These are phyloP conservation scores for Myzus persicae DNA, from an alignment of 1,140 invertebrate species.

Conservation along the genomic window DNA sequence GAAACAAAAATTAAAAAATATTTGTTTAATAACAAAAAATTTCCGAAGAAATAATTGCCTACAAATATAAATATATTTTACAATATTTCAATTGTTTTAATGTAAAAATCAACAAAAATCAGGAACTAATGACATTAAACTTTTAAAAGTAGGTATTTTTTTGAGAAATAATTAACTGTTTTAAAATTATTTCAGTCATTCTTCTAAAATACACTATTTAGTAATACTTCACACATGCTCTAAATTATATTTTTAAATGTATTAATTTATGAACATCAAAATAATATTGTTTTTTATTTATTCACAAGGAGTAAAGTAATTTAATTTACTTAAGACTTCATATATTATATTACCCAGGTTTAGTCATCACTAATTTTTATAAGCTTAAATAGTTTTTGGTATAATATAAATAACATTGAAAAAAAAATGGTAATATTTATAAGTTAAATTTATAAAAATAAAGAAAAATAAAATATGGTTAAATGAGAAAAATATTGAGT, in stretches of 20 bases:
- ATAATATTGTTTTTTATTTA: neutral
- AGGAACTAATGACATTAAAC: conserved; percentile 42
- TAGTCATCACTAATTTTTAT: conserved; percentile 6
- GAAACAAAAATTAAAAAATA: neutral
- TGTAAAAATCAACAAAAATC: conserved; percentile 32
- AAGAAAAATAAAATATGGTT: neutral
- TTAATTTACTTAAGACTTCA: neutral
- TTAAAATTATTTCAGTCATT: conserved; percentile 42
- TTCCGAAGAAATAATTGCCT: neutral
- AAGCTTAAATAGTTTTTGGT: neutral
- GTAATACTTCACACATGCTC: neutral
- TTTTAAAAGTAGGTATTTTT: conserved; percentile 27
- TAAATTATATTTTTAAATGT: neutral
- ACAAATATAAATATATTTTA: neutral
- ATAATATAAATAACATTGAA: neutral
- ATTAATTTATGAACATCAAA: neutral
- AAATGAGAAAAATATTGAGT: neutral
- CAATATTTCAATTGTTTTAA: conserved; percentile 11
- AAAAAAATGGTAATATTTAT: neutral
- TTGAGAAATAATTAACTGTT: neutral
- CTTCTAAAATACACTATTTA: conserved; percentile 28
- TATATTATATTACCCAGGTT: neutral
- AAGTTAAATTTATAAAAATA: neutral
- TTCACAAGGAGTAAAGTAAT: neutral
- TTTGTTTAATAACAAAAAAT: neutral